Percentiles rank a stretch among this genome's conserved stretches.
phyloP scores from a whole-genome alignment of 1,140 invertebrate genomes.

The Colletes gigas region DNA sequence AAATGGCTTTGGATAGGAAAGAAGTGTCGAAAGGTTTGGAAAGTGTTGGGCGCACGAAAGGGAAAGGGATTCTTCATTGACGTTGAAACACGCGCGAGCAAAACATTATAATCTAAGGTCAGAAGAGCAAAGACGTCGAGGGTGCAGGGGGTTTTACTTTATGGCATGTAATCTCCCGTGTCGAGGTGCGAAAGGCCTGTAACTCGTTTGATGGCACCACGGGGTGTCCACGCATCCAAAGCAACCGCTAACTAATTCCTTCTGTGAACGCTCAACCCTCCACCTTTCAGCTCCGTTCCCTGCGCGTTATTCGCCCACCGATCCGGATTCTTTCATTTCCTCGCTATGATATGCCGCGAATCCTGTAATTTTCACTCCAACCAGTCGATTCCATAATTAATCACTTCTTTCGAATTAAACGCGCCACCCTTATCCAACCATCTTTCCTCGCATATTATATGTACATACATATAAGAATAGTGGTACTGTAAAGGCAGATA shows the following conservation, averaged over 20 bases:
- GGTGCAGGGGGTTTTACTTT: slow-evolving; percentile 75
- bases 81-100: slow-evolving; percentile 67
- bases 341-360: neutral
- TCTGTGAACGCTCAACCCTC: slow-evolving; percentile 66
- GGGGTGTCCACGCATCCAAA: slow-evolving; percentile 75
- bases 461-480: too few relatives aligned
- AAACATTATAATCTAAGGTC: slow-evolving; percentile 77
- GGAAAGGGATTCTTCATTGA: slow-evolving; percentile 35
- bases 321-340: slow-evolving; percentile 44
- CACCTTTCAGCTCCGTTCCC: slow-evolving; percentile 68
- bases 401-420: too few relatives aligned
- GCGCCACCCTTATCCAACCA: too few relatives aligned
- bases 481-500: slow-evolving; percentile 54
- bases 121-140: slow-evolving; percentile 45
- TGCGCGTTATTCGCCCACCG: slow-evolving; percentile 31
- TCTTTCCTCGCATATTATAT: too few relatives aligned
- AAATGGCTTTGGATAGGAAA: too few relatives aligned
- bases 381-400: slow-evolving; percentile 32
- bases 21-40: too few relatives aligned
- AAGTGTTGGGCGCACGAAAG: slow-evolving; percentile 9
- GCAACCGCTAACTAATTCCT: slow-evolving; percentile 77
- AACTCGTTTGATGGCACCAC: slow-evolving; percentile 79
- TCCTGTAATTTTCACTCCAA: slow-evolving; percentile 23
- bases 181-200: slow-evolving; percentile 79
- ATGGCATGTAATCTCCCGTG: slow-evolving; percentile 78